Conservation (phyloP, 1,140 invertebrate species). For the Trichoplusia ni region DNA sequence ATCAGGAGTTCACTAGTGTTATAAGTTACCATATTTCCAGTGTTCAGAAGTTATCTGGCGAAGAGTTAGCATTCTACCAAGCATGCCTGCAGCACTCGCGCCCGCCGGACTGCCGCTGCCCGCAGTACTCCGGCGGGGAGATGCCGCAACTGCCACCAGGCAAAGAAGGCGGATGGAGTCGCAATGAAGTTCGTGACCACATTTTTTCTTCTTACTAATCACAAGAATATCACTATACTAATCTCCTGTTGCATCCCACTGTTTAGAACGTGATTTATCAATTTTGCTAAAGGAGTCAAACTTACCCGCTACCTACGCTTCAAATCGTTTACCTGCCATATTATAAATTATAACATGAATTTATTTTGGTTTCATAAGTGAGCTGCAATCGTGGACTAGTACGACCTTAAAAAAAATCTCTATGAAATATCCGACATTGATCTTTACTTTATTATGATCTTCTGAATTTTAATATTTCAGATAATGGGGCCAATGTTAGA, state of each 20-base stretch:
- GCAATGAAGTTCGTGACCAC: conserved; percentile 60
- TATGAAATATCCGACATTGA: too few relatives aligned
- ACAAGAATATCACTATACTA: too few relatives aligned
- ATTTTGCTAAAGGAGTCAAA: too few relatives aligned
- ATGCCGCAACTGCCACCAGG: conserved; percentile 60
- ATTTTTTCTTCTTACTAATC: neutral
- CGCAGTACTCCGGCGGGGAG: conserved; percentile 60
- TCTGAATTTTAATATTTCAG: conserved; percentile 39
- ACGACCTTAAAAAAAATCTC: too few relatives aligned
- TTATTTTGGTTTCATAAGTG: too few relatives aligned
- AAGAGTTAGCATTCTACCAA: conserved; percentile 70
- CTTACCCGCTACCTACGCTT: too few relatives aligned
- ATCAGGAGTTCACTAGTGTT: neutral
- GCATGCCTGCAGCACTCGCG: conserved; percentile 68
- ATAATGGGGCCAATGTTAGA: conserved; percentile 82
- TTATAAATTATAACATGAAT: too few relatives aligned
- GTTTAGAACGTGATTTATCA: too few relatives aligned
- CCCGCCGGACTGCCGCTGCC: conserved; percentile 70
- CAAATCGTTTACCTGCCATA: too few relatives aligned
- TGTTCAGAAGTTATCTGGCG: conserved; percentile 52
- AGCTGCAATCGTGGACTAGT: too few relatives aligned
- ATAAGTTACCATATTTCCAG: conserved; percentile 34
- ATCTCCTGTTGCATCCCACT: too few relatives aligned
- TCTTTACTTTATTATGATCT: too few relatives aligned
- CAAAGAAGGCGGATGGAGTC: conserved; percentile 69